Base-by-base conservation (phyloP, 1,140 invertebrate genomes). In the Aphis craccivora region DNA sequence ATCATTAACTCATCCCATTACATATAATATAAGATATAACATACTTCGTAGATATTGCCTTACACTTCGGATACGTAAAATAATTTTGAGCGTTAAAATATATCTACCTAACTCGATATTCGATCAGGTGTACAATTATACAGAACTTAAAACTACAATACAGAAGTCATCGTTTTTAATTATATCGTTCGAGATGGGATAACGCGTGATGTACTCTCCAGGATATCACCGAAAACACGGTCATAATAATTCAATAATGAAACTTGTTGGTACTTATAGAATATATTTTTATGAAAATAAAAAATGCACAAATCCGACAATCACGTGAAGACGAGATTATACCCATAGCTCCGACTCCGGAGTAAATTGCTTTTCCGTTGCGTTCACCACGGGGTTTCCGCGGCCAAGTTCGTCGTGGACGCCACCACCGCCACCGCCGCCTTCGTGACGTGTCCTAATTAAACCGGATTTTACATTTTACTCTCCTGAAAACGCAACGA, bases 391-490 rank as follows among this genome's bases (percentile, higher is more conserved):
- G 91, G 91, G 91, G 45, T 40, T 8, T 84, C 91, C 48, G 37
- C 40, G 45, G n/a, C 37, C 45, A 84, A 84, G 83, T 40, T 43
- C 83, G 83, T 84, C 76, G 91, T 76, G 90, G 45, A 40, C 22
- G 53, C 81, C 35, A 40, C 9, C 83, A 25, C 25, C 81, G 81
- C 37, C 76, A 22, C 22, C 81, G 81, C 9, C 83, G 22, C 23
- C 60, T 14, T 90, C 90, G 90, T 81, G 91, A 83, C 91, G 91
- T 40, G 91, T 84, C 45, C 91, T 84, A 93, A 93, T 93, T 93
- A 93, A 93, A 93, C 91, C 91, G 81, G 91, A 93, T 93, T 93
- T 40, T 51, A n/a, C 20, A 43, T 51, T 90, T 35, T 55, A 53
- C 35, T 48, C 35, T n/a, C 30, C 48, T 35, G 48, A 86, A 84